Evolutionary conservation across 2,113 vertebrate species (phyloP).

Genomic region (Lepisosteus osseus): DNA sequence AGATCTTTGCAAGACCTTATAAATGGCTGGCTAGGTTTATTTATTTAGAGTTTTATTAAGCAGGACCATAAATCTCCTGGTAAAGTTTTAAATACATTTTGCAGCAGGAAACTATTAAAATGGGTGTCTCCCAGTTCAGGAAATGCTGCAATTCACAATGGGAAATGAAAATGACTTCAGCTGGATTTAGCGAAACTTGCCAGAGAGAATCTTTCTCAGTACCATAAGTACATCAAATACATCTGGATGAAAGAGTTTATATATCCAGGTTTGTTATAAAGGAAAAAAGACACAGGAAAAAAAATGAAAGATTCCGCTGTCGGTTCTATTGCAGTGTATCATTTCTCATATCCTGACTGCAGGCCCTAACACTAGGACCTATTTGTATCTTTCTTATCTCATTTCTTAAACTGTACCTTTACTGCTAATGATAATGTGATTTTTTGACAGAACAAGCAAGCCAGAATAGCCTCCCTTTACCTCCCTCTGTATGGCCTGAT

Average conservation of each 20-base stretch:
- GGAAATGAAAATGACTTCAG: neutral
- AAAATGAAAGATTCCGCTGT: neutral
- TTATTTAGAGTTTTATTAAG: too few relatives aligned
- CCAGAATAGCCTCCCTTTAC: conserved; percentile 89
- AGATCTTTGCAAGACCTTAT: too few relatives aligned
- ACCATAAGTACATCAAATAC: too few relatives aligned
- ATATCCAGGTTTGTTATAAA: too few relatives aligned
- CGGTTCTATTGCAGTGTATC: neutral
- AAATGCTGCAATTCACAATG: conserved; percentile 10
- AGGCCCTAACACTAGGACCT: neutral
- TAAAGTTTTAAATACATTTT: neutral
- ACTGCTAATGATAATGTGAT: neutral
- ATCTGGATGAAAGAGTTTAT: too few relatives aligned
- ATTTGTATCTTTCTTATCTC: neutral
- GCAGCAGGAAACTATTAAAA: conserved; percentile 31
- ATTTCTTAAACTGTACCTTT: neutral
- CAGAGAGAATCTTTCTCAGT: neutral
- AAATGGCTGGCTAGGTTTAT: too few relatives aligned
- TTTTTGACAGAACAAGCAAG: conserved; percentile 81
- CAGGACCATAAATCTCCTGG: too few relatives aligned
- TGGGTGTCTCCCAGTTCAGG: conserved; percentile 11
- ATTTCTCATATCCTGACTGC: neutral
- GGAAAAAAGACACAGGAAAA: too few relatives aligned
- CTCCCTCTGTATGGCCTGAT: conserved; percentile 95
- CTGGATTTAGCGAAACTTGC: neutral